phyloP scores from a whole-genome alignment of 2,888 invertebrate genomes.

The Sycophila texana region DNA sequence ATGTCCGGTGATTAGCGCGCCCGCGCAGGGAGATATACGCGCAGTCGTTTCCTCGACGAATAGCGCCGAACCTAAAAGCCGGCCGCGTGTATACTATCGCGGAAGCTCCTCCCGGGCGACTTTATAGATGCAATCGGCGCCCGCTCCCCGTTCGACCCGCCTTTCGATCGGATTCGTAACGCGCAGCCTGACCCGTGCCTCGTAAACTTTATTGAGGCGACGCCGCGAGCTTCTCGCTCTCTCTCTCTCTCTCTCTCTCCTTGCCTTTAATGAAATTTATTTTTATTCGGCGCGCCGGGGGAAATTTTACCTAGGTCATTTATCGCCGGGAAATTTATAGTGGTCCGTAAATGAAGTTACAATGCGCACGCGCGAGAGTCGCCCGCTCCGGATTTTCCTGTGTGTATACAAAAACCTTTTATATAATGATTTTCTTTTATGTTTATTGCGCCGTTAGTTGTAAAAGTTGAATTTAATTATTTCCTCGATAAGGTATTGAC shows the following conservation, averaged over 20 bases:
- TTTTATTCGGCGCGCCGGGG: conserved; percentile 46
- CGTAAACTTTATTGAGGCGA: conserved; percentile 46
- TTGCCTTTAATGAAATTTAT: conserved; percentile 47
- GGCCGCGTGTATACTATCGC: not conserved
- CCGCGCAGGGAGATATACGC: not conserved
- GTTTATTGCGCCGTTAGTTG: conserved; percentile 34
- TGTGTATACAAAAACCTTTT: conserved; percentile 5
- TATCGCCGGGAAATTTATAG: conserved; percentile 50
- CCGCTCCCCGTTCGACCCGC: not conserved
- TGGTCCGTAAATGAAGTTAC: conserved; percentile 41
- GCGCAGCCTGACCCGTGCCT: conserved; percentile 14
- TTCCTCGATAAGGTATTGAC: conserved; percentile 15
- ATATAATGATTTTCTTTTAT: conserved; percentile 44
- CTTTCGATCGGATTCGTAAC: conserved; percentile 40
- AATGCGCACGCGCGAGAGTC: not conserved
- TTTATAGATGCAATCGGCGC: too few species aligned
- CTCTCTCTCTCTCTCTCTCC: not conserved
- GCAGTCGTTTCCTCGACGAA: not conserved
- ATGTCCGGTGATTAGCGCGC: conserved; percentile 60
- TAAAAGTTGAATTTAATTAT: conserved; percentile 44
- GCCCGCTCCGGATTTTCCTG: conserved; percentile 35
- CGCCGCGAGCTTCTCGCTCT: not conserved
- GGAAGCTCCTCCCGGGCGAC: not conserved
- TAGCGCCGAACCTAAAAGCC: too few species aligned
- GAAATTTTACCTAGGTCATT: conserved; percentile 46